A percentile compares a stretch with the other conserved stretches of the same genome.
These are phyloP conservation scores for Hedychridium roseum DNA, from an alignment of 2,888 invertebrate species.

Conservation along the genomic window DNA sequence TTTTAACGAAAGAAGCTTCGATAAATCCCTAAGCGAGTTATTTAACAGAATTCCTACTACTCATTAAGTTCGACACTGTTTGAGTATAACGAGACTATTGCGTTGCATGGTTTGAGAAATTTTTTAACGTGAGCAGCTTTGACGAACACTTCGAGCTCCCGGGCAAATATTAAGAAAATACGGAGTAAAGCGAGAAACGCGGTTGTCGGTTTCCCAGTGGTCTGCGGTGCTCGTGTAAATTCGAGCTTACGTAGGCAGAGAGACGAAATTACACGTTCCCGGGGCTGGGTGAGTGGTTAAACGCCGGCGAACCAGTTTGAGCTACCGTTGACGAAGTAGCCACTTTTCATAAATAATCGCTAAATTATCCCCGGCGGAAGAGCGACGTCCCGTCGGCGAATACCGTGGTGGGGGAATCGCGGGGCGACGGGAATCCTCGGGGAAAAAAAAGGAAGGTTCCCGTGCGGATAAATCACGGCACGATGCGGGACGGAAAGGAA, in stretches of 20 bases:
- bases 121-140: no score
- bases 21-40: no score
- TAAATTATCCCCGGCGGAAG: constrained; percentile 17
- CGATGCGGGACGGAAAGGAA: constrained; percentile 5
- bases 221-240: no score
- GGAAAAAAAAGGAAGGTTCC: constrained; percentile 20
- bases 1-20: no score
- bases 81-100: no score
- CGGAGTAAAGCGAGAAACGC: not conserved
- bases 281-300: constrained; percentile 11
- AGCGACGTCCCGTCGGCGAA: constrained; percentile 3
- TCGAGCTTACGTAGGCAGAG: not conserved
- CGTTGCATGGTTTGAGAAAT: no score
- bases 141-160: not conserved
- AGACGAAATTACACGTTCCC: constrained; percentile 24
- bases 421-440: not conserved
- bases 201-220: no score
- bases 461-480: constrained; percentile 21
- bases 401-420: no score
- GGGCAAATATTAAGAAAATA: not conserved
- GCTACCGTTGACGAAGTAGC: constrained; percentile 11
- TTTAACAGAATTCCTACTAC: no score
- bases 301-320: constrained; percentile 15
- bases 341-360: constrained; percentile 26
- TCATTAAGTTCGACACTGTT: no score